Evolutionary conservation across 1,140 invertebrate genomes (phyloP).

Genomic region (Brachionus sp.): DNA sequence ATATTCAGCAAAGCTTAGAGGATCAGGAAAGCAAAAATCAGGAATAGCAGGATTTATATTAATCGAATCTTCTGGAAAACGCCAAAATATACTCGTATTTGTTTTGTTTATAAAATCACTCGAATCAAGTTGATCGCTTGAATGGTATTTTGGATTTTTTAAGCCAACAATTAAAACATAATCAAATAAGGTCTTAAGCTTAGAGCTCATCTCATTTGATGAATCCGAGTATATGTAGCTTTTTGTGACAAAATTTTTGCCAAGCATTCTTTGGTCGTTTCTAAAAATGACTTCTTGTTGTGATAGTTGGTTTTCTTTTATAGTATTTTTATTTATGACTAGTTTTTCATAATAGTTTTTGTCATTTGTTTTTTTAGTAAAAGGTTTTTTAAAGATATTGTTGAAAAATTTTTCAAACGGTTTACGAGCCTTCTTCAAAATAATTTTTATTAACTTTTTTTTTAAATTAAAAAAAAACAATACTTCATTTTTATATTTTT

Average conservation of each 20-base stretch:
- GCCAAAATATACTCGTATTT: conserved; percentile 10
- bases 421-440: background rate
- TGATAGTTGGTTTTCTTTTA: background rate
- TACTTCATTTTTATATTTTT: conserved; percentile 20
- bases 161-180: conserved; percentile 16
- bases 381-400: conserved; percentile 29
- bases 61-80: background rate
- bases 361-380: background rate
- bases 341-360: background rate
- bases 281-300: background rate
- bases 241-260: conserved; percentile 31
- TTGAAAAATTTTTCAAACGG: conserved; percentile 32
- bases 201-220: background rate
- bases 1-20: background rate
- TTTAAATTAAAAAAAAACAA: background rate
- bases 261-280: background rate
- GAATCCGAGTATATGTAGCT: conserved; percentile 2
- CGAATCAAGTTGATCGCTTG: conserved; percentile 6
- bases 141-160: background rate
- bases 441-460: background rate
- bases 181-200: conserved; percentile 8
- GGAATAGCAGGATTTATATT: conserved; percentile 8
- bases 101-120: conserved; percentile 18
- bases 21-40: conserved; percentile 43
- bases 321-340: background rate